Base-by-base conservation (phyloP, 2,797 vertebrate genomes). In the Malacoctenus gilli region DNA sequence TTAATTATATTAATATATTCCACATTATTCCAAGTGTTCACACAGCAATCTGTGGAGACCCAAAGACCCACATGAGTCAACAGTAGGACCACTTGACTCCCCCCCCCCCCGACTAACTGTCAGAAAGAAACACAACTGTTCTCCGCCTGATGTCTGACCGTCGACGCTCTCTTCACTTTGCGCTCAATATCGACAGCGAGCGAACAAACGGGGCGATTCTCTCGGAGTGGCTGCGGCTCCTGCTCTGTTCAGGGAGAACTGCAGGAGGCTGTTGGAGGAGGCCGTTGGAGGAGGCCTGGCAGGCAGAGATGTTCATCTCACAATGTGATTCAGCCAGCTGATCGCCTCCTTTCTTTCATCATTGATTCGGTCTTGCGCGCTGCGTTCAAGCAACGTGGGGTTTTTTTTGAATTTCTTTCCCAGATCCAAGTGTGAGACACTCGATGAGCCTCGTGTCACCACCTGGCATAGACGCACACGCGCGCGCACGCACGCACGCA, bases 251-350 rank as follows among this genome's bases (percentile, higher is more conserved):
- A 7, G 15, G 19, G 19, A 43, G 46, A 36, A 53, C 31, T 23
- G 50, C 46, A 22, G 41, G 53, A 64, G 39, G 40, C 43, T 57
- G 15, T 35, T 48, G 47, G 28, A 3, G 41, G 58, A 18, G 15
- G 40, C 20, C 62, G 63, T 74, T 37, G 11, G 63, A 7, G 66
- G 34, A 49, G 11, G 54, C 52, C 76, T 42, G 44, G 57, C 9
- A 72, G 67, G 37, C 46, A 63, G 32, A 67, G 42, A 64, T 44
- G 62, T 66, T 66, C 16, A 20, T 13, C 43, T 44, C 46, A 10
- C 56, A 69, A 57, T 71, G 59, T 40, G 49, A 80, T 80, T 77
- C 62, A 34, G 5, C 48, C 63, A 16, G 75, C 50, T 56, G 11
- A 60, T 8, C 30, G 54, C 52, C 43, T 72, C 37, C 8, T 30